Base-by-base conservation (phyloP, 2,888 invertebrate species). In the Phrixothrix hirtus region DNA sequence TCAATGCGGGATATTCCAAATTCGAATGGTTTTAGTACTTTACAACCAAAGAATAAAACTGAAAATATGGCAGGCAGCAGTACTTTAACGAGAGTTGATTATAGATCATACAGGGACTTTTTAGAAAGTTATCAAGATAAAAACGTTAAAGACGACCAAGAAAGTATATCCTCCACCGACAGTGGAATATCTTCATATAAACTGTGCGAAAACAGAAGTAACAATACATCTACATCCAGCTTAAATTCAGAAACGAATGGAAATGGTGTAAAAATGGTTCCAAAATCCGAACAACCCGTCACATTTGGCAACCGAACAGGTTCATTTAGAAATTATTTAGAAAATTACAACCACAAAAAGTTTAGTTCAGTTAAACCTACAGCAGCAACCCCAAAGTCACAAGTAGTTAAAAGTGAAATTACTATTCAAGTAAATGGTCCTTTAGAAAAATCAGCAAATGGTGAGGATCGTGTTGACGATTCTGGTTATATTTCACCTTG, bases 11-110 rank as follows among this genome's bases (percentile, higher is more conserved):
- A 59, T 50, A 64, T 60, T 49, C 55, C 54, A 38, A 64, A 71
- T 60, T 69, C 74, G 76, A 79, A 78, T 78, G 78, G 79, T 78
- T 79, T 77, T 75, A 78, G 76, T 75, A 77, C 76, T 27, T 75
- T 72, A 39, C 35, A 15, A 16, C 32, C 31, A 13, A 46, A 37
- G 11, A 42, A 13, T n/a, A 36, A 13, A 13, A 29, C 31, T n/a
- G 27, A n/a, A n/a, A 49, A 35, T 11, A 29, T 26, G 25, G 10
- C 26, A n/a, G 2, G 14, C 3, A 30, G 29, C 9, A 46, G 43
- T 13, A 37, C 47, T 1, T 16, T 46, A 9, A 38, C 17, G 0
- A 63, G 58, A 30, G 61, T 62, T 1, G 49, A 53, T n/a, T 73
- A 72, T 57, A 71, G 68, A 49, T 70, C 71, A 37, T 73, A 73